Base-by-base conservation (phyloP, 2,888 invertebrate species). In the Tetragonula carbonaria region DNA sequence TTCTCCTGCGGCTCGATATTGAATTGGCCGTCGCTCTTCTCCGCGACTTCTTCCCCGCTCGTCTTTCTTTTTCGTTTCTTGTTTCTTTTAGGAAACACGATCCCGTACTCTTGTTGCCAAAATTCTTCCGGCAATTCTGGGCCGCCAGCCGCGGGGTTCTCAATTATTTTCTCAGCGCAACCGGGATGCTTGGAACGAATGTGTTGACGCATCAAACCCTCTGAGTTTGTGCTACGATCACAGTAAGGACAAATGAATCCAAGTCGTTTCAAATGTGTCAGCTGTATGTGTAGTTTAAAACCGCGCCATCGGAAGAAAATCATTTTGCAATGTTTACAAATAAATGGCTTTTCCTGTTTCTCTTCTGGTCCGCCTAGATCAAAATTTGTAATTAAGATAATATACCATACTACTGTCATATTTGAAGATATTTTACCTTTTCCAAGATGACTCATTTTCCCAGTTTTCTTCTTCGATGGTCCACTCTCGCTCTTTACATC, bases 91-190 rank as follows among this genome's bases (percentile, higher is more conserved):
- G 91, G 88, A 0, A 84, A 75, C 0, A 88, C 68, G 0, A 94
- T 65, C 0, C 93, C 93, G 71, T 94, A 95, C 74, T 94, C 94
- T 14, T 91, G 92, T 62, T 89, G 89, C 94, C 94, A 94, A 74
- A 94, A 94, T 16, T 93, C 93, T 18, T 91, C 86, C 0, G 86
- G 91, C n/a, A 94, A 80, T 53, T 93, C 92, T 0, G 88, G 88
- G 0, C 87, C 88, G 21, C 87, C 88, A 0, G 87, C 87, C 1
- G 86, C 85, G 4, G 91, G 90, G 90, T 94, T 94, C 0, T 81
- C 82, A 4, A 92, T 53, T 0, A 93, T 85, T 5, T 89, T 91
- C 16, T 92, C 92, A 0, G 82, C 82, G 4, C 80, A 45, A 5
- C 90, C 91, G 0, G 90, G 88, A 79, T 94, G 94, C 14, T 91